Conservation (phyloP, 2,113 vertebrate species). For the Lichenostomus cassidix region DNA sequence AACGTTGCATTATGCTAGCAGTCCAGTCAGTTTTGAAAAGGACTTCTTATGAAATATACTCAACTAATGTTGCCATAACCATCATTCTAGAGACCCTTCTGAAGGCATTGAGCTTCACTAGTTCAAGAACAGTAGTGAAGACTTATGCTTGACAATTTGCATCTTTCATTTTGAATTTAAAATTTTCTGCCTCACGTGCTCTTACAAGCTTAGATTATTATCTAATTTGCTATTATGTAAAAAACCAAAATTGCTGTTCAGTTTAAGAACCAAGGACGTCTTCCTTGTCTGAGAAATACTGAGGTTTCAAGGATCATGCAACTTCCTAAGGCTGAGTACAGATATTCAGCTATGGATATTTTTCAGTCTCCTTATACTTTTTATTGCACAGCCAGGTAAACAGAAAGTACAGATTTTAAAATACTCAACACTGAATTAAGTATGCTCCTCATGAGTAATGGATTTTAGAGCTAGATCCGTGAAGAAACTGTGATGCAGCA, state of each 20-base stretch:
- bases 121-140: constrained; percentile 41
- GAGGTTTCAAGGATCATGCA: not conserved
- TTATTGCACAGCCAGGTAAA: constrained; percentile 33
- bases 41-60: not conserved
- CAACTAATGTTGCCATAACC: not conserved
- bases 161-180: constrained; percentile 65
- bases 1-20: not conserved
- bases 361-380: constrained; percentile 26
- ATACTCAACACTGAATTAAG: not conserved
- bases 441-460: not conserved
- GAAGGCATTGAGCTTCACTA: constrained; percentile 35
- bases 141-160: constrained; percentile 46
- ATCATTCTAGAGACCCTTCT: constrained; percentile 10
- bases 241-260: constrained; percentile 1
- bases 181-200: constrained; percentile 56
- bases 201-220: constrained; percentile 13
- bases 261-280: constrained; percentile 26
- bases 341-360: not conserved
- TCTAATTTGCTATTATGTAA: constrained; percentile 48
- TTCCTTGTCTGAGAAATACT: constrained; percentile 33
- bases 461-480: not conserved
- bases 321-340: not conserved
- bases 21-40: not conserved
- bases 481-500: not conserved
- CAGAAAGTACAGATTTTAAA: not conserved